phyloP scores from a whole-genome alignment of 2,888 invertebrate species.

The Acronicta leporina region DNA sequence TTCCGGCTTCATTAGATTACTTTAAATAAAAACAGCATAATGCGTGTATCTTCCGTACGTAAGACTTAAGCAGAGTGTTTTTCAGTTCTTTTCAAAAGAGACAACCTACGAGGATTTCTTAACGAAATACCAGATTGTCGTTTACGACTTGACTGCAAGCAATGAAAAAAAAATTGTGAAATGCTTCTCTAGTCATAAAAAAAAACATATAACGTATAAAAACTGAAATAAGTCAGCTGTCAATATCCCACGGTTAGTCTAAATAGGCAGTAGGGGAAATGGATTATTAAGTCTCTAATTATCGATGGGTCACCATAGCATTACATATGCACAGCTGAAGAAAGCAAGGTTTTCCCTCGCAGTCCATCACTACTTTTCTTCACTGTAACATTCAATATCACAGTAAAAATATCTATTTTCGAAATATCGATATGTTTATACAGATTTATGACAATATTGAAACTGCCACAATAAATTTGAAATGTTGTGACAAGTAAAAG shows the following conservation, averaged over 20 bases:
- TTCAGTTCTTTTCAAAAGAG: too few relatives aligned
- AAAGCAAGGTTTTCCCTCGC: constrained; percentile 42
- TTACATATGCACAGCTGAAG: constrained; percentile 49
- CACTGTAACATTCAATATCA: constrained; percentile 14
- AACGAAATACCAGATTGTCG: too few relatives aligned
- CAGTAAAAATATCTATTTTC: constrained; percentile 11
- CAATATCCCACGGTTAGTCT: constrained; percentile 21
- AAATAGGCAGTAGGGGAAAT: constrained; percentile 27
- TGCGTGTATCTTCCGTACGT: too few relatives aligned
- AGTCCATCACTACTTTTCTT: constrained; percentile 13
- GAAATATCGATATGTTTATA: not conserved
- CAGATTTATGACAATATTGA: constrained; percentile 8
- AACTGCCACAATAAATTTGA: constrained; percentile 22
- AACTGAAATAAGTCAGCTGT: constrained; percentile 21
- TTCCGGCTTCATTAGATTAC: too few relatives aligned
- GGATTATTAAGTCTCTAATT: constrained; percentile 20
- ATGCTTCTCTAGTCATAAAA: too few relatives aligned
- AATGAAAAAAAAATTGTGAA: too few relatives aligned
- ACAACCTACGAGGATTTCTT: too few relatives aligned
- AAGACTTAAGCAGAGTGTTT: too few relatives aligned
- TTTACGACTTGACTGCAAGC: too few relatives aligned
- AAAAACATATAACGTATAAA: not conserved
- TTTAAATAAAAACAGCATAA: too few relatives aligned
- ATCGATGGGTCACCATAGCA: constrained; percentile 17
- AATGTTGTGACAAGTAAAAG: constrained; percentile 31